Conservation (phyloP, 2,888 invertebrate species). For the Isotomurus palustris region DNA sequence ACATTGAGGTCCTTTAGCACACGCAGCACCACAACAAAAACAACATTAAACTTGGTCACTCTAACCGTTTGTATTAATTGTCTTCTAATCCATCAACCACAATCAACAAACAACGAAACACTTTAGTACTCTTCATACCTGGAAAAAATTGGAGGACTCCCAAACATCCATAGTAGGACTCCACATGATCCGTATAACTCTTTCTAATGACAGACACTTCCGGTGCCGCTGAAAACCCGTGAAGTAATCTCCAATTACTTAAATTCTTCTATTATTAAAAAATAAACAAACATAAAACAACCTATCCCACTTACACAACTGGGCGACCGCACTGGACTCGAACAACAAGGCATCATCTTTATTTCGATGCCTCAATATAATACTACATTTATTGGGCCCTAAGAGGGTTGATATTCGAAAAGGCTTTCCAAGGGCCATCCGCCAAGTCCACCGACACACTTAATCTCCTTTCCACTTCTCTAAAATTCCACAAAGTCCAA, state of each 20-base stretch:
- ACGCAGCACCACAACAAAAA: background rate
- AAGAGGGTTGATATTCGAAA: slow-evolving; percentile 86
- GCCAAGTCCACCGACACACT: too few species aligned
- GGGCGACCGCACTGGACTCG: slow-evolving; percentile 87
- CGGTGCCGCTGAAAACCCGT: slow-evolving; percentile 60
- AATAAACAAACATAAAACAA: slow-evolving; percentile 1
- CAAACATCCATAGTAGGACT: slow-evolving; percentile 86
- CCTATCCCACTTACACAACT: slow-evolving; percentile 60
- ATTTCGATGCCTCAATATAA: slow-evolving; percentile 82
- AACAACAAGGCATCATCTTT: slow-evolving; percentile 82
- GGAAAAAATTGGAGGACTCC: slow-evolving; percentile 86
- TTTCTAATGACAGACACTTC: slow-evolving; percentile 86
- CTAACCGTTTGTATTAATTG: background rate
- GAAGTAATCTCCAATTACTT: slow-evolving; percentile 8
- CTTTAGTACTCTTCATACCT: slow-evolving; percentile 50
- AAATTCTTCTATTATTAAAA: background rate
- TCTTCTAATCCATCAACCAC: background rate
- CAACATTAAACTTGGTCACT: background rate
- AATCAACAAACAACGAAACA: background rate
- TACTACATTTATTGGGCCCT: slow-evolving; percentile 80
- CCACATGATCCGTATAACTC: slow-evolving; percentile 82
- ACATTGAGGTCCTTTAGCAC: slow-evolving; percentile 1
- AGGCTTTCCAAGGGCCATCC: slow-evolving; percentile 93
- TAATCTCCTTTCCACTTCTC: too few species aligned
- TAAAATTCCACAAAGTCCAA: too few species aligned